Evolutionary conservation across 2,113 vertebrate genomes (phyloP).

Genomic region (Sapayoa aenigma): DNA sequence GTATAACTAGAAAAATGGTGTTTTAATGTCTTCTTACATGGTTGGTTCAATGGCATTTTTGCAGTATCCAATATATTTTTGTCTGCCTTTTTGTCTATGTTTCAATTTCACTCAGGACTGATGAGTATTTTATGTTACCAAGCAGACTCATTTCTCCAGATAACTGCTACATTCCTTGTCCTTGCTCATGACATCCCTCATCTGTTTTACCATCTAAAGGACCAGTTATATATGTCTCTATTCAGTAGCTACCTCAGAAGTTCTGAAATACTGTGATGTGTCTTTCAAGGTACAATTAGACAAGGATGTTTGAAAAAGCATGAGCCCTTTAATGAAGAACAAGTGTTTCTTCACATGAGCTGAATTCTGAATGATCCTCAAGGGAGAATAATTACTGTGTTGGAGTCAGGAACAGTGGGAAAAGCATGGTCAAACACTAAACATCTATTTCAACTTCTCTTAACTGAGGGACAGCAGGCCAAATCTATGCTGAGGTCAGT

Average conservation of each 20-base stretch:
- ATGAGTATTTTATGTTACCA: neutral
- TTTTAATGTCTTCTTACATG: neutral
- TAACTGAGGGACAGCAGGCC: neutral
- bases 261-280: neutral
- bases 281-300: neutral
- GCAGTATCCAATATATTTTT: neutral
- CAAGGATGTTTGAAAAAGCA: neutral
- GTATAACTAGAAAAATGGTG: neutral
- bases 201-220: neutral
- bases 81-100: neutral
- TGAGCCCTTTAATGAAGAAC: neutral
- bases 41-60: neutral
- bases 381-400: neutral
- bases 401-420: neutral
- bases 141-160: neutral
- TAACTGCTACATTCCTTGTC: neutral
- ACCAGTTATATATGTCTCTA: neutral
- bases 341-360: neutral
- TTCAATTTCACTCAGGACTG: neutral
- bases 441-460: neutral
- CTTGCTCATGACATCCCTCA: neutral
- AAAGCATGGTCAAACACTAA: neutral
- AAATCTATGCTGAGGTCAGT: neutral
- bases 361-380: neutral
- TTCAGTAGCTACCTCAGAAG: neutral